Conservation (phyloP, 1,140 invertebrate genomes). For the Dreissena rostriformis region DNA sequence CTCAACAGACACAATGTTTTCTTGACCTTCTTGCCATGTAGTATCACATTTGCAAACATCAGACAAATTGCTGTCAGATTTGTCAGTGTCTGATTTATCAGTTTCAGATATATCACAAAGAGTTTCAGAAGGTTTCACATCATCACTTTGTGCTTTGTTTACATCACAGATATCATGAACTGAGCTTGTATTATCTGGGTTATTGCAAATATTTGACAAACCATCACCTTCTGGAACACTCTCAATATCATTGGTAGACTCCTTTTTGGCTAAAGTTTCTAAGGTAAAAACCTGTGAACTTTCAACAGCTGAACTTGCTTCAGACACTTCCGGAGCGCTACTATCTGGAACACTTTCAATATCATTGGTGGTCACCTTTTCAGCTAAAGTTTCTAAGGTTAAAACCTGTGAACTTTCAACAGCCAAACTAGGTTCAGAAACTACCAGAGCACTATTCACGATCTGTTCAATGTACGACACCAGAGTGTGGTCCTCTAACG, state of each 20-base stretch:
- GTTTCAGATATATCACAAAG: background rate
- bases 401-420: too few relatives aligned
- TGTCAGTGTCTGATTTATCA: too few relatives aligned
- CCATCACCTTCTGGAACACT: background rate
- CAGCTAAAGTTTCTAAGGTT: too few relatives aligned
- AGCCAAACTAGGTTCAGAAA: too few relatives aligned
- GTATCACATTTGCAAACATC: background rate
- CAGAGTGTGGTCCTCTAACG: conserved; percentile 42
- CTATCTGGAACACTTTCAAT: background rate
- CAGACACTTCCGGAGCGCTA: too few relatives aligned
- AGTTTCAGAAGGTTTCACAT: background rate
- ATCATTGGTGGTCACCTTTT: background rate
- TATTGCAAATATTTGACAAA: background rate
- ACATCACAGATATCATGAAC: background rate
- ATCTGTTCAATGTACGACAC: conserved; percentile 60
- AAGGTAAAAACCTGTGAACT: too few relatives aligned
- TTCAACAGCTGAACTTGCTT: too few relatives aligned
- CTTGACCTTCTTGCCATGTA: background rate
- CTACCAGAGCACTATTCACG: conserved; percentile 26
- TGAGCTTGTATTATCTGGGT: too few relatives aligned
- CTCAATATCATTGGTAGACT: background rate
- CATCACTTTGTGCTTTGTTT: background rate
- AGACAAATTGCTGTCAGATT: too few relatives aligned
- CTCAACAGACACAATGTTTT: background rate
- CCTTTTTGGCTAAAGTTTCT: too few relatives aligned